Base-by-base conservation (phyloP, 2,113 vertebrate species). In the Vidua chalybeata region DNA sequence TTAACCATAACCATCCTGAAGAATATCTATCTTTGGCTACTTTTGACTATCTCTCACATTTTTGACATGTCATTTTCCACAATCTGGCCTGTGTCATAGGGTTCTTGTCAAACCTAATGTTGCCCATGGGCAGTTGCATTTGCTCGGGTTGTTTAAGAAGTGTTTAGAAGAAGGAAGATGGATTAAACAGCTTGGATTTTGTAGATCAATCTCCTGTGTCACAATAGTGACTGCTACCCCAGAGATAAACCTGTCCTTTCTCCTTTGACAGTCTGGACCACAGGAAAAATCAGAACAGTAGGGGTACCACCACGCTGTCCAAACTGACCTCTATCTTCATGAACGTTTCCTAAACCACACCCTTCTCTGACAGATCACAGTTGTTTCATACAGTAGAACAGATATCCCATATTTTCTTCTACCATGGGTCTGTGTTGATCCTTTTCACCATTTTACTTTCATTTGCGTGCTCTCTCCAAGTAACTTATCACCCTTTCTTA, bases 291-390 rank as follows among this genome's bases (percentile, higher is more conserved):
- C 35, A 71, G 20, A 48, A 74, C 12, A 51, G 10, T 18, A 22
- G 10, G 33, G 58, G 46, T 26, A 79, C 11, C 23, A 45, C 2
- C 8, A 20, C 0, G 0, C 3, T 72, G 21, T 93, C 30, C 56
- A 64, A 78, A 74, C 9, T 79, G 33, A 75, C 52, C 30, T 72
- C 16, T 9, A 11, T 7, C 16, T 81, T 71, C 28, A 14, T 59
- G 28, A 75, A 24, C 2, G 2, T 15, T 72, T 78, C 54, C 22
- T 59, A 69, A 52, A 61, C 22, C 24, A 82, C 10, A 7, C 37
- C 12, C 16, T 83, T 33, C 45, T 59, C 24, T 59, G 33, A 30
- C 16, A 51, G 37, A 54, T 58, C 23, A 39, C 15, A 24, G 6
- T 72, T 63, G 6, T 46, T 74, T 72, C 31, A 56, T 37, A 31